phyloP scores from a whole-genome alignment of 2,113 vertebrate species.

The Patagioenas fasciata region DNA sequence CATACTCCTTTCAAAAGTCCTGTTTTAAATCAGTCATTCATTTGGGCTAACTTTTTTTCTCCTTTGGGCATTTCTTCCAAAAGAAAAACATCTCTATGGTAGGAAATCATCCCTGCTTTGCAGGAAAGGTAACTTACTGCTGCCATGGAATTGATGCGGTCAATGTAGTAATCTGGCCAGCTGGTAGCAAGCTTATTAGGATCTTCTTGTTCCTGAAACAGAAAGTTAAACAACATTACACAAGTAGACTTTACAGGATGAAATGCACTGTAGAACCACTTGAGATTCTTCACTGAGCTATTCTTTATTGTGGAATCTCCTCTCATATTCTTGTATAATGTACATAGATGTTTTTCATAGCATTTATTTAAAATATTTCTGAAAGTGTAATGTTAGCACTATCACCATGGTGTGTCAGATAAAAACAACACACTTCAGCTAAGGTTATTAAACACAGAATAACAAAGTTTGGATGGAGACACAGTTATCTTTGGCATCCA shows the following conservation, averaged over 20 bases:
- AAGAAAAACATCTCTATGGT: background rate
- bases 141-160: conserved; percentile 98
- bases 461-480: background rate
- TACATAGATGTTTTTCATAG: background rate
- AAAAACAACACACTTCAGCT: background rate
- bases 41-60: background rate
- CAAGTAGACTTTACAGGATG: background rate
- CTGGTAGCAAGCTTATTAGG: conserved; percentile 97
- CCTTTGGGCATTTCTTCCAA: background rate
- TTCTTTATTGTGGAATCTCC: background rate
- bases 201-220: conserved; percentile 93
- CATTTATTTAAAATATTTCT: conserved; percentile 21
- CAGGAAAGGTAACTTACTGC: conserved; percentile 82
- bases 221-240: conserved; percentile 31
- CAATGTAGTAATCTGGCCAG: conserved; percentile 99
- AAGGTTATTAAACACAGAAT: background rate
- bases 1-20: background rate
- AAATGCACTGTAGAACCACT: background rate
- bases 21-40: background rate
- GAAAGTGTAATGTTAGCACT: background rate
- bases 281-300: background rate
- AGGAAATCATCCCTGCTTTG: background rate
- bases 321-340: background rate
- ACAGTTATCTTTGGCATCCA: background rate
- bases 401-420: background rate